phyloP scores from a whole-genome alignment of 1,140 invertebrate genomes.

The Hermetia illucens region DNA sequence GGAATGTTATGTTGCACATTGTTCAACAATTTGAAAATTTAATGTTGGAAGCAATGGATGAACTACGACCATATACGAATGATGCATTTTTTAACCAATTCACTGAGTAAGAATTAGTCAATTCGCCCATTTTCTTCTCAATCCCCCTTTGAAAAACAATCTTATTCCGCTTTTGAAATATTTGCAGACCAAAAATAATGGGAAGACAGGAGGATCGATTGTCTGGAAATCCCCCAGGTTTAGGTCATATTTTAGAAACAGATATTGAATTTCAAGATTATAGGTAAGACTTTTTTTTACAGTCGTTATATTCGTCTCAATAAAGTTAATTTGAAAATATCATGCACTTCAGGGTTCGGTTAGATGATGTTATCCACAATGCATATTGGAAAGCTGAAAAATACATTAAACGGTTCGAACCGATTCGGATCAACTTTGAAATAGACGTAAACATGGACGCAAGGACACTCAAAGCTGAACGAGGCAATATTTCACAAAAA shows the following conservation, averaged over 20 bases:
- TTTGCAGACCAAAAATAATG: constrained; percentile 44
- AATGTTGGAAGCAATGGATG: constrained; percentile 28
- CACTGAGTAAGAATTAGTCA: constrained; percentile 15
- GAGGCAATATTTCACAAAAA: constrained; percentile 12
- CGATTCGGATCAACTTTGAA: constrained; percentile 49
- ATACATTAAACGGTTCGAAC: constrained; percentile 51
- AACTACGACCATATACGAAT: constrained; percentile 20
- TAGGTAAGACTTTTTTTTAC: constrained; percentile 21
- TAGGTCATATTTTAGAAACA: constrained; percentile 34
- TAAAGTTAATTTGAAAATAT: no score
- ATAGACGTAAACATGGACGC: constrained; percentile 51
- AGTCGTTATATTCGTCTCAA: constrained; percentile 5
- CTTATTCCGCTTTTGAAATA: neutral
- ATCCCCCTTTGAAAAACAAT: neutral
- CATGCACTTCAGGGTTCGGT: constrained; percentile 20
- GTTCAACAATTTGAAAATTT: constrained; percentile 24
- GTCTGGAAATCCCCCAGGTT: constrained; percentile 36
- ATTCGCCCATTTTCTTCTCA: neutral
- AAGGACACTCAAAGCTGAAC: constrained; percentile 34
- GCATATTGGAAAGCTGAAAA: constrained; percentile 45
- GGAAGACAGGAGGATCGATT: constrained; percentile 42
- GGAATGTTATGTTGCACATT: constrained; percentile 22
- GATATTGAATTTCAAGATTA: constrained; percentile 38
- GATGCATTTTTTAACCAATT: constrained; percentile 16
- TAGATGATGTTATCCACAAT: constrained; percentile 37